Percentiles rank a stretch among this genome's conserved stretches.
Conservation (phyloP, 1,140 invertebrate genomes). For the Andricus grossulariae region DNA sequence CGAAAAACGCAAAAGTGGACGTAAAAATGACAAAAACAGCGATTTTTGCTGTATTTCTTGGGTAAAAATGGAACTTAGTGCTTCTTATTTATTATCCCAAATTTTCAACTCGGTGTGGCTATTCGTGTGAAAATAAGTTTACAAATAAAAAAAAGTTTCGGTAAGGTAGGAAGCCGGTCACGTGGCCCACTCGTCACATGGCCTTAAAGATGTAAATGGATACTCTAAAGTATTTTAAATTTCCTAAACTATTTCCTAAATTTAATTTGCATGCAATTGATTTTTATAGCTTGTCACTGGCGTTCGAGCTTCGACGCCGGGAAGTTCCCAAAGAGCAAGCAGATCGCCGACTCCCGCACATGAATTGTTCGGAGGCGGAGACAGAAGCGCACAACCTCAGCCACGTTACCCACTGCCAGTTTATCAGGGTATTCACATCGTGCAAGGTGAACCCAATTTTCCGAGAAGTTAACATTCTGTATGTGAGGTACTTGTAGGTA, state of each 20-base stretch:
- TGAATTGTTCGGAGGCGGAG: constrained; percentile 66
- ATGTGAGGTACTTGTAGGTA: neutral
- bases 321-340: constrained; percentile 69
- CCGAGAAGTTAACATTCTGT: too few relatives aligned
- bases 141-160: too few relatives aligned
- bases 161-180: too few relatives aligned
- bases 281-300: constrained; percentile 63
- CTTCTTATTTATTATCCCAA: too few relatives aligned
- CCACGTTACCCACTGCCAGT: constrained; percentile 74
- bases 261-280: neutral
- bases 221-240: neutral
- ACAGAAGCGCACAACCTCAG: constrained; percentile 70
- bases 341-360: constrained; percentile 71
- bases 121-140: too few relatives aligned
- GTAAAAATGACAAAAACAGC: too few relatives aligned
- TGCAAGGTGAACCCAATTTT: constrained; percentile 62
- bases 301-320: constrained; percentile 69
- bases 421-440: constrained; percentile 73
- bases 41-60: too few relatives aligned
- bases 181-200: too few relatives aligned
- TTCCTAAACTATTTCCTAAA: neutral
- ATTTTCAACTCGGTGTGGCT: too few relatives aligned
- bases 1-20: too few relatives aligned
- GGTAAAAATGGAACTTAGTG: too few relatives aligned
- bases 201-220: too few relatives aligned